These are phyloP conservation scores for Lithosia quadra DNA, from an alignment of 2,888 invertebrate genomes.

Conservation along the genomic window DNA sequence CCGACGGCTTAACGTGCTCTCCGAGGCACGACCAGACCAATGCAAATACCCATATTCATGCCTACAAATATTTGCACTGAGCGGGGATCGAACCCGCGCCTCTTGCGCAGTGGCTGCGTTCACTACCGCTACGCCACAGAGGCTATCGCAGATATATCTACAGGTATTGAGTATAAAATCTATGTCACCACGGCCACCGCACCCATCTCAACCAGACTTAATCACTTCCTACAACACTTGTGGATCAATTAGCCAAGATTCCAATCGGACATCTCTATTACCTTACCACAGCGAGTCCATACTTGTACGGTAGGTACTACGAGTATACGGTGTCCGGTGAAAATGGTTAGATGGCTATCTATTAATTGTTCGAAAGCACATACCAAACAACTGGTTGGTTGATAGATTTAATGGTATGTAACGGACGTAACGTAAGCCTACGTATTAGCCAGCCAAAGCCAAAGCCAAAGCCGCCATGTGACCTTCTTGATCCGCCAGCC, in stretches of 20 bases:
- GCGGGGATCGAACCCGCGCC: no score
- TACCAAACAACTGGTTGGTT: slow-evolving; percentile 49
- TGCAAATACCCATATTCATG: no score
- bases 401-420: not conserved
- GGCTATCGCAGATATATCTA: no score
- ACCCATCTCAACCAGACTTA: slow-evolving; percentile 16
- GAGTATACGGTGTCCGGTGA: slow-evolving; percentile 34
- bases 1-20: no score
- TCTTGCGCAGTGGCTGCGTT: no score
- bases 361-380: slow-evolving; percentile 83
- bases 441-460: no score
- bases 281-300: slow-evolving; percentile 22
- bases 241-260: slow-evolving; percentile 28
- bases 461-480: no score
- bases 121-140: no score
- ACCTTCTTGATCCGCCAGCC: no score
- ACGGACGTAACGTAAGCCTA: no score
- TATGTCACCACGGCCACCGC: not conserved
- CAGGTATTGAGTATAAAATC: not conserved
- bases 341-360: slow-evolving; percentile 61
- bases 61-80: no score
- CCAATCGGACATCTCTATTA: slow-evolving; percentile 27
- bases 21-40: no score
- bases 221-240: slow-evolving; percentile 21
- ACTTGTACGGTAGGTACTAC: slow-evolving; percentile 8